Evolutionary conservation across 2,113 vertebrate genomes (phyloP), one percentile per base, ranked within the genome.

Genomic region (Entomyzon cyanotis): DNA sequence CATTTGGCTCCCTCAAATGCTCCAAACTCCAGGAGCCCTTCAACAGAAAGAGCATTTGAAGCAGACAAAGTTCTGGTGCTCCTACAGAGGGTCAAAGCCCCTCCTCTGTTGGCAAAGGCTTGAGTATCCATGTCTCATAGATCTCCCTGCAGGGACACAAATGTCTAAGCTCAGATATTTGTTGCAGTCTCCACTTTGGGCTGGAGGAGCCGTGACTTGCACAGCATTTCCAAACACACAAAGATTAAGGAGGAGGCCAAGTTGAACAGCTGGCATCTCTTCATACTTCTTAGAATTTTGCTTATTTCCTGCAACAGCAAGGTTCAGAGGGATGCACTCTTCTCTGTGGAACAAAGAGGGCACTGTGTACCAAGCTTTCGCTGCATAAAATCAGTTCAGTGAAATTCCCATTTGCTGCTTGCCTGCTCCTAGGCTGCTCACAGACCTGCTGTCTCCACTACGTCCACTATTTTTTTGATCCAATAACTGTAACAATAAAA

Each of bases 311-410:
- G 50, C 44, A 82, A 73, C 35, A 53, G 55, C 27, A 75, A 58
- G 13, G 20, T 50, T 65, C 73, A 70, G 68, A 78, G 39, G 27
- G n/a, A 55, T 96, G 95, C 83, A 90, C 69, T 97, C 67, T 91
- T 79, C 42, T 42, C 69, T n/a, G 46, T 59, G 82, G 87, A 94
- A 93, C 90, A 89, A 79, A 97, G 97, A 91, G 97, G 97, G 97
- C 96, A 95, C 95, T 96, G 80, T 96, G 76, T 91, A 96, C 93
- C 94, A 95, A 97, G 94, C 18, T 95, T 96, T 90, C 73, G 13
- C 56, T 15, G 10, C 8, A 70, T 28, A 52, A 82, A 88, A 78
- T 59, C 10, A 25, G 16, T 39, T 60, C 25, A 71, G 30, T 59
- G 56, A 69, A 86, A 88, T 96, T 50, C 31, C 46, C 47, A 25